A percentile compares a stretch with the other conserved stretches of the same genome.
phyloP scores from a whole-genome alignment of 2,113 vertebrate species.

The Thomomys bottae region DNA sequence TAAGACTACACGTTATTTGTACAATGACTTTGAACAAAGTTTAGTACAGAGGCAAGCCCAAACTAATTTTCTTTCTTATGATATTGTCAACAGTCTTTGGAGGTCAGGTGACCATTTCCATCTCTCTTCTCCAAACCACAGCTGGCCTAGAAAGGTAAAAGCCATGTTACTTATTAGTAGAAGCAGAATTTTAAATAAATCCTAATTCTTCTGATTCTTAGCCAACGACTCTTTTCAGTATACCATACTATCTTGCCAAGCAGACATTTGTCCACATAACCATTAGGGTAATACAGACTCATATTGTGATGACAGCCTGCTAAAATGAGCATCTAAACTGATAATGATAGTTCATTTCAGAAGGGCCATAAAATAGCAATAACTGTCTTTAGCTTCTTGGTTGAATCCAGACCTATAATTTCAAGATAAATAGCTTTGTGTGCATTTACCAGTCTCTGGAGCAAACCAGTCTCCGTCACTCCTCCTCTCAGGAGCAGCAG shows the following conservation, averaged over 20 bases:
- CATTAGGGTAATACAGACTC: conserved; percentile 46
- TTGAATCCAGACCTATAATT: conserved; percentile 68
- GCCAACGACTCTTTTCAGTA: background rate
- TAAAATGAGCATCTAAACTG: conserved; percentile 68
- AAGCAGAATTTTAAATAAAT: background rate
- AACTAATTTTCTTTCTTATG: background rate
- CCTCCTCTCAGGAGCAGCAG: conserved; percentile 33
- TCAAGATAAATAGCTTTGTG: conserved; percentile 59
- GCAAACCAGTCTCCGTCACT: conserved; percentile 40
- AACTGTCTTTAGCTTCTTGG: conserved; percentile 70
- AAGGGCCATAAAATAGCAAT: conserved; percentile 69
- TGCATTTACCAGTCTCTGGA: conserved; percentile 46
- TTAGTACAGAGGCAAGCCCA: background rate
- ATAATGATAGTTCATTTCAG: conserved; percentile 70
- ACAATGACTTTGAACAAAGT: background rate
- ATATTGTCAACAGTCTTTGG: background rate
- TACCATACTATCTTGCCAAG: background rate
- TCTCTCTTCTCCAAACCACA: too few species aligned
- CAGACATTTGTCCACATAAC: conserved; percentile 42
- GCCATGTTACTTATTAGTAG: background rate
- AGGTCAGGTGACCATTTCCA: background rate
- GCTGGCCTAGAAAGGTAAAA: background rate
- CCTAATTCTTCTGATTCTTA: background rate
- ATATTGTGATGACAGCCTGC: conserved; percentile 42
- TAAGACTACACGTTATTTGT: background rate